phyloP scores from a whole-genome alignment of 1,140 invertebrate species.

The Wiebesia pumilae region DNA sequence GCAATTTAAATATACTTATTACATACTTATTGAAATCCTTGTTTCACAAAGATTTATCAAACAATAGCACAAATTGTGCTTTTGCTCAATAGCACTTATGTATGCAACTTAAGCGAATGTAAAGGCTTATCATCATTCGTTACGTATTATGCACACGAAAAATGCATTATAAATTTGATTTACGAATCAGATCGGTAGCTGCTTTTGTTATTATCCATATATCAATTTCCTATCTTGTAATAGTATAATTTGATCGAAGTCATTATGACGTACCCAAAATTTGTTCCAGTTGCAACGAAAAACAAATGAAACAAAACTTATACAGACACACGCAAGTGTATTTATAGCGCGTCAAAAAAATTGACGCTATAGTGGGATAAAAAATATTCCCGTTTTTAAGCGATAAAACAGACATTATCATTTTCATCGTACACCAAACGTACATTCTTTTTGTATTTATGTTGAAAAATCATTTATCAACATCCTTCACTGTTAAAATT shows the following conservation, averaged over 20 bases:
- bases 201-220: not conserved
- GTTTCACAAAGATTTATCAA: not conserved
- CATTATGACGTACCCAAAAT: constrained; percentile 49
- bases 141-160: not conserved
- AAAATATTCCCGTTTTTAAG: not conserved
- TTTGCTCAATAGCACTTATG: constrained; percentile 15
- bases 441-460: not conserved
- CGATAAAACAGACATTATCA: not conserved
- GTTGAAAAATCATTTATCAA: not conserved
- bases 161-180: not conserved
- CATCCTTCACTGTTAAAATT: not conserved
- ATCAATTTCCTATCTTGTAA: not conserved
- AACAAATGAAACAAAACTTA: constrained; percentile 34
- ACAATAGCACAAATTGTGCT: not conserved
- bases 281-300: constrained; percentile 1
- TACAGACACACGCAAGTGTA: not conserved
- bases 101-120: constrained; percentile 9
- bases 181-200: not conserved
- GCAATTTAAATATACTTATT: constrained; percentile 6
- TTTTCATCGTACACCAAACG: not conserved
- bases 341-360: constrained; percentile 14
- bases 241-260: constrained; percentile 14
- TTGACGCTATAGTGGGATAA: not conserved
- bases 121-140: not conserved
- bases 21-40: not conserved